Base-by-base conservation (phyloP, 2,888 invertebrate genomes). In the Diaprepes abbreviatus region DNA sequence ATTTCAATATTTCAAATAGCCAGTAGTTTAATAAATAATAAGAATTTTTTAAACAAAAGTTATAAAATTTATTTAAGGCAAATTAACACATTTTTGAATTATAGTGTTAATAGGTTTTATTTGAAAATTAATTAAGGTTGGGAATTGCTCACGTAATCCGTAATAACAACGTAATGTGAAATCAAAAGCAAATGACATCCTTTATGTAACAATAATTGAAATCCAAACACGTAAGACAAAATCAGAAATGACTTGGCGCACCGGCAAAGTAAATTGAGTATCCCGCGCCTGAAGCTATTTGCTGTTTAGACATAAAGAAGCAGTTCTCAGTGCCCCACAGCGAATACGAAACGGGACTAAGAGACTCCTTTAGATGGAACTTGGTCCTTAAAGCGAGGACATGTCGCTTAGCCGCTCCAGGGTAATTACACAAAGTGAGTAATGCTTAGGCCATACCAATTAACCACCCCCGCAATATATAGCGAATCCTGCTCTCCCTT, bases 401-500 rank as follows among this genome's bases (percentile, higher is more conserved):
- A 84, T 83, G 81, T 83, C 83, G 81, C 81, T 81, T 80, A 81
- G 81, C 80, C 78, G 82, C 82, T 82, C 76, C 75, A 71, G 81
- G 83, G 83, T 82, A 84, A 84, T 84, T 84, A 83, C 82, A 82
- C 81, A 81, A 81, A 82, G 82, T 83, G 83, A 83, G 79, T 83
- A 83, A 83, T 83, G 83, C 80, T 80, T 80, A 79, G 81, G 80
- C 80, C 80, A 78, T 79, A 81, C 82, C 83, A 83, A 84, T 84
- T 84, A 83, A 81, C 81, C 75, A 76, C 76, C 78, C 78, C 74
- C 67, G 50, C 66, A 66, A 72, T 72, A 72, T 72, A 72, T 72
- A 54, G 69, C 72, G 35, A 59, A 48, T 59, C 64, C 50, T 58
- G 38, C 36, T 57, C 71, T 45, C 71, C 67, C 71, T 66, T 64